Percentiles rank a stretch among this genome's conserved stretches.
These are phyloP conservation scores for Ligdia adustata DNA, from an alignment of 2,888 invertebrate species.

Conservation along the genomic window DNA sequence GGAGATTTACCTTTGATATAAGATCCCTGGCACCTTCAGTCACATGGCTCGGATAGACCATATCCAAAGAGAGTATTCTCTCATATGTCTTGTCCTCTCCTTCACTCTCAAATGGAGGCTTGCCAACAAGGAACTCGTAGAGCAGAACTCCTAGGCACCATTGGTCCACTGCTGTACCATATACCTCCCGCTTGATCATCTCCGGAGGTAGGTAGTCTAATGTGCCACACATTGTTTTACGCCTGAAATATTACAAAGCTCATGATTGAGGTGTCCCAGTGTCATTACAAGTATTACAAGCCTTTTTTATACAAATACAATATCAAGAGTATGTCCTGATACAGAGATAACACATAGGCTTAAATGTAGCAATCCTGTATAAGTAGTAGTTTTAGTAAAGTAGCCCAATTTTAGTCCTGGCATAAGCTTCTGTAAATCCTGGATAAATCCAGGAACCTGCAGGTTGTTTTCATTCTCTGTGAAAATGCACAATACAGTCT, in stretches of 20 bases:
- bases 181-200: constrained; percentile 93
- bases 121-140: constrained; percentile 96
- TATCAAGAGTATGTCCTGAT: too few species aligned
- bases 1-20: constrained; percentile 88
- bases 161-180: constrained; percentile 92
- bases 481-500: too few species aligned
- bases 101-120: constrained; percentile 95
- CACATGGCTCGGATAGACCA: constrained; percentile 87
- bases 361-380: too few species aligned
- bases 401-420: too few species aligned
- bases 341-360: too few species aligned
- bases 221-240: constrained; percentile 97
- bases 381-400: too few species aligned
- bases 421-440: too few species aligned
- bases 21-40: constrained; percentile 89
- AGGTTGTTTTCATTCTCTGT: too few species aligned
- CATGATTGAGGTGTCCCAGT: too few species aligned
- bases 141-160: constrained; percentile 96
- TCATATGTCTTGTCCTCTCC: constrained; percentile 88
- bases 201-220: constrained; percentile 98
- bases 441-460: too few species aligned
- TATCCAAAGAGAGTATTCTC: constrained; percentile 86
- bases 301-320: too few species aligned
- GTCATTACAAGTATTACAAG: too few species aligned
- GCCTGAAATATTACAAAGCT: constrained; percentile 83